Percentiles rank a stretch among this genome's conserved stretches.
Evolutionary conservation across 2,888 invertebrate species (phyloP).

Genomic region (Acanthopleura granulata): DNA sequence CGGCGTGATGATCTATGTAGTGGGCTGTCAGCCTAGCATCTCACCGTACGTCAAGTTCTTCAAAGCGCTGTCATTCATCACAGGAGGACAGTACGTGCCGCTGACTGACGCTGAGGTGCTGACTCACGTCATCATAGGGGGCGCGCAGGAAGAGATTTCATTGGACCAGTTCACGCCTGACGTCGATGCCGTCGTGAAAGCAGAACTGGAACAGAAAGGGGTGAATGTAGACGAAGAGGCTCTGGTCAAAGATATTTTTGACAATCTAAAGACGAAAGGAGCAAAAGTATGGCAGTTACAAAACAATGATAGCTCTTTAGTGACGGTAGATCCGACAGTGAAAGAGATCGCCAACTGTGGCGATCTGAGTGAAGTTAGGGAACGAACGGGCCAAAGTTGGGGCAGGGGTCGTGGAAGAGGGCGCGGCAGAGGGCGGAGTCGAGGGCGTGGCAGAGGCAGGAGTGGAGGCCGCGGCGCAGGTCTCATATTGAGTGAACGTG

Average conservation of each 20-base stretch:
- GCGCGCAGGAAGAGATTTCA: slow-evolving; percentile 62
- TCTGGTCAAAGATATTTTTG: slow-evolving; percentile 34
- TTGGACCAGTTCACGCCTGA: slow-evolving; percentile 58
- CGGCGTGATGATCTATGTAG: slow-evolving; percentile 58
- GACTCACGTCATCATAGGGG: slow-evolving; percentile 58
- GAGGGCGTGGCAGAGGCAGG: slow-evolving; percentile 3
- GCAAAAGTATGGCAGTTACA: slow-evolving; percentile 36
- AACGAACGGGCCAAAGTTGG: not conserved
- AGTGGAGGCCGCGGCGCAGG: not conserved
- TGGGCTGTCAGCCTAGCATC: slow-evolving; percentile 60
- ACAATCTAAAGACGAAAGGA: slow-evolving; percentile 35
- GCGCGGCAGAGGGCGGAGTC: slow-evolving; percentile 2
- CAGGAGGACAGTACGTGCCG: slow-evolving; percentile 65
- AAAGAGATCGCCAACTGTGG: not conserved
- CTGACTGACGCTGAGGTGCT: slow-evolving; percentile 51
- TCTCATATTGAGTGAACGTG: not conserved
- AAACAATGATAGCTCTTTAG: slow-evolving; percentile 2
- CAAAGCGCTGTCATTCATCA: slow-evolving; percentile 54
- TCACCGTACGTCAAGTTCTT: slow-evolving; percentile 58
- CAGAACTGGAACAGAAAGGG: slow-evolving; percentile 39
- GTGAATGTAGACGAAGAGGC: slow-evolving; percentile 38
- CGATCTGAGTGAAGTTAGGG: slow-evolving; percentile 3
- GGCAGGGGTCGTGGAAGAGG: slow-evolving; percentile 6
- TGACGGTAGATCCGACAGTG: not conserved
- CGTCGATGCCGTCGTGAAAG: slow-evolving; percentile 50